Evolutionary conservation across 2,797 vertebrate species (phyloP), one percentile per base, ranked within the genome.

Genomic region (Tragopan temminckii): DNA sequence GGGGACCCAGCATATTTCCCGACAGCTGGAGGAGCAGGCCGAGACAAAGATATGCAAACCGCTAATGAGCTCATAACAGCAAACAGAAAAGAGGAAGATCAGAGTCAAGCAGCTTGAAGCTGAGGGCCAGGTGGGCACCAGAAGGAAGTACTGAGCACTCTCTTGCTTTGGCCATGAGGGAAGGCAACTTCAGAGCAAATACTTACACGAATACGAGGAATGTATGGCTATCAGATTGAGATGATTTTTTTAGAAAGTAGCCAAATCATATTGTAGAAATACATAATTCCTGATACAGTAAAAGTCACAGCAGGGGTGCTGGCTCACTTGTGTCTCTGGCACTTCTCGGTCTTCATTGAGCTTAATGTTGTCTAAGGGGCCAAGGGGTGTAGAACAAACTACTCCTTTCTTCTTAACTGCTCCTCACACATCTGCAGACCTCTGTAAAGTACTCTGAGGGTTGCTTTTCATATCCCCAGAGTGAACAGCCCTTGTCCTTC

Each of bases 21-120:
- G 88, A n/a, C 31, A 71, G 43, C 61, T 62, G 69, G 79, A 31
- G 64, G 36, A 69, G 63, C 48, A 50, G 71, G 31, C 64, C 85
- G 0, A 66, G 38, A 66, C 72, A 75, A 82, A 86, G 62, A 52
- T 20, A 59, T 7, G 13, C 48, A 91, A 64, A 81, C 69, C 78
- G 45, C 66, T 83, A 57, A 79, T 75, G 69, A 90, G 62, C 58
- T 78, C 66, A 24, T 79, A 88, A 82, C 80, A 89, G 75, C 36
- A 31, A 80, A 53, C 50, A 89, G 63, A 91, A 40, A 50, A 58
- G 33, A 85, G 61, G 43, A 80, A 92, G 76, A 93, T 94, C 83
- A 88, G 90, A 97, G 76, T 2, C 0, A 80, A 94, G 85, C 75
- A 58, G 92, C 96, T 95, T 48, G 80, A 90, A 80, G 63, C 1